phyloP scores from a whole-genome alignment of 2,888 invertebrate species.

The Erpobdella octoculata region DNA sequence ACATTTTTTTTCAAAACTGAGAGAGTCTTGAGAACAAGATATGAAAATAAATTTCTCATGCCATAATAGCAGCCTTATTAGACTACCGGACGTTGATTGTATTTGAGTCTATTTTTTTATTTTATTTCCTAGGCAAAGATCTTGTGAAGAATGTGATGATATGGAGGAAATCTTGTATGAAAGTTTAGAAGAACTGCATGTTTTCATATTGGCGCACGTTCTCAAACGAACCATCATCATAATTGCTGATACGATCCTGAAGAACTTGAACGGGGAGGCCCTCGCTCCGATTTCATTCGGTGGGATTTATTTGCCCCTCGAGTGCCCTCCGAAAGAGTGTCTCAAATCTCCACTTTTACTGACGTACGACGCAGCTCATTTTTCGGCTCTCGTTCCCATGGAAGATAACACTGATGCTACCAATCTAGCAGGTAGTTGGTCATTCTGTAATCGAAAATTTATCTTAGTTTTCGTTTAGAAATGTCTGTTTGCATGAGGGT shows the following conservation, averaged over 20 bases:
- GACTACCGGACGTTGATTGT: no score
- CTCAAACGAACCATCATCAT: slow-evolving; percentile 72
- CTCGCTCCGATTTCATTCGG: slow-evolving; percentile 80
- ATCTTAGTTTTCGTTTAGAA: no score
- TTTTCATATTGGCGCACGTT: slow-evolving; percentile 73
- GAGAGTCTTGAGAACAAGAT: no score
- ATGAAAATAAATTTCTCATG: no score
- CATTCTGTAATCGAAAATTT: neutral
- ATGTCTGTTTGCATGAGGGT: no score
- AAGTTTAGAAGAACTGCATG: slow-evolving; percentile 75
- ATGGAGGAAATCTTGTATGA: slow-evolving; percentile 56
- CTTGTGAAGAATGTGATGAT: slow-evolving; percentile 4
- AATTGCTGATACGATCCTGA: slow-evolving; percentile 71
- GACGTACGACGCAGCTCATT: slow-evolving; percentile 79
- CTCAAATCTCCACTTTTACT: slow-evolving; percentile 59
- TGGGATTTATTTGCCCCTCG: slow-evolving; percentile 70
- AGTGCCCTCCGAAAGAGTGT: slow-evolving; percentile 63
- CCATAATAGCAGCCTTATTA: no score
- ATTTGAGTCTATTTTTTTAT: no score
- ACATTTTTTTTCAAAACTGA: no score
- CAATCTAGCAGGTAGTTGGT: slow-evolving; percentile 17
- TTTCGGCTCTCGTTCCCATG: slow-evolving; percentile 68
- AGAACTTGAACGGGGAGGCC: slow-evolving; percentile 72
- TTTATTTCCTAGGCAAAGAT: neutral
- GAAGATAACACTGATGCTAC: slow-evolving; percentile 31